These are phyloP conservation scores for Lapara coniferarum DNA, from an alignment of 2,888 invertebrate species.

Conservation along the genomic window DNA sequence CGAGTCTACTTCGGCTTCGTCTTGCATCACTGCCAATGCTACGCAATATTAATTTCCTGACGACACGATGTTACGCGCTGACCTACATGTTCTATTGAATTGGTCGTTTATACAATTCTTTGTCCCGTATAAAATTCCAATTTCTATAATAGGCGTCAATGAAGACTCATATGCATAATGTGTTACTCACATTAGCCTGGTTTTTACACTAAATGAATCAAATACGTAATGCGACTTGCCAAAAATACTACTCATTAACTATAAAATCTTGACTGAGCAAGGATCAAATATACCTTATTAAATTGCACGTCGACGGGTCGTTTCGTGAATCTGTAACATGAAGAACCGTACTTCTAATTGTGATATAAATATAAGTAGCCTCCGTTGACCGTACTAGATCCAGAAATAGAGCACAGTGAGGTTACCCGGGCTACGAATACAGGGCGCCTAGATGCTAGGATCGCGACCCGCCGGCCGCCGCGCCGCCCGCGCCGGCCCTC, in stretches of 20 bases:
- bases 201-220: background rate
- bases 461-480: conserved; percentile 49
- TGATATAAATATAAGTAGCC: conserved; percentile 41
- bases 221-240: background rate
- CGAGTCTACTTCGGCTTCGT: conserved; percentile 41
- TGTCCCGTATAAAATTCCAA: conserved; percentile 14
- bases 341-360: conserved; percentile 32
- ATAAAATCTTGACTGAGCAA: conserved; percentile 16
- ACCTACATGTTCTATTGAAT: conserved; percentile 59
- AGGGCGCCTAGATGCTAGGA: conserved; percentile 61
- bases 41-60: conserved; percentile 63
- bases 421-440: conserved; percentile 61
- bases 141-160: conserved; percentile 14
- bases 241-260: background rate
- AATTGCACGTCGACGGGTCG: background rate
- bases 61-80: conserved; percentile 46
- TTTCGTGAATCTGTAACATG: conserved; percentile 3
- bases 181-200: background rate
- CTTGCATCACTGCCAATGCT: conserved; percentile 58
- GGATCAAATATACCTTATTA: background rate
- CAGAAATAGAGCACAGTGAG: conserved; percentile 62
- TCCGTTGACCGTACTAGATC: conserved; percentile 47
- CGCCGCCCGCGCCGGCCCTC: conserved; percentile 52
- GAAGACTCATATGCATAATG: background rate
- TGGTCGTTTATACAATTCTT: conserved; percentile 46